phyloP scores from a whole-genome alignment of 1,140 invertebrate species.

The Drosophila biarmipes region DNA sequence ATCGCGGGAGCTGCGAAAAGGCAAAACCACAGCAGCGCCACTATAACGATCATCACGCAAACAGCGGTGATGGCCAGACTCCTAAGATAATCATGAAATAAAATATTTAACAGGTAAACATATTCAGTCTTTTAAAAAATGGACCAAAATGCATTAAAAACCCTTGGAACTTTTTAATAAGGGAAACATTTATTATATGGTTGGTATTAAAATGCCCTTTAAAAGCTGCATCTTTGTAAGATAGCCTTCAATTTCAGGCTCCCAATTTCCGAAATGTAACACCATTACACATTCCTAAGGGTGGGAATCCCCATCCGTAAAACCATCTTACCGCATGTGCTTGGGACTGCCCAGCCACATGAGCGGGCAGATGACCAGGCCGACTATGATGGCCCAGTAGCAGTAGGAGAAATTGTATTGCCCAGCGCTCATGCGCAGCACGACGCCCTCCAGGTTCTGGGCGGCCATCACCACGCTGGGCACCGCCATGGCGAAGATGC shows the following conservation, averaged over 20 bases:
- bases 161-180: too few relatives aligned
- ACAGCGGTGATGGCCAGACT: conserved; percentile 87
- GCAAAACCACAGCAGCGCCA: conserved; percentile 86
- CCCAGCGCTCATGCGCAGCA: conserved; percentile 87
- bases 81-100: conserved; percentile 70
- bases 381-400: conserved; percentile 90
- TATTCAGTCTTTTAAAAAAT: too few relatives aligned
- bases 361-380: conserved; percentile 89
- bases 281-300: too few relatives aligned
- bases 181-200: too few relatives aligned
- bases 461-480: conserved; percentile 92
- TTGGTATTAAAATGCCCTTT: too few relatives aligned
- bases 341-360: conserved; percentile 94
- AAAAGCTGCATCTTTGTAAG: too few relatives aligned
- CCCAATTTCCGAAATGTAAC: too few relatives aligned
- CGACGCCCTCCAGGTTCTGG: conserved; percentile 90
- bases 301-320: background rate
- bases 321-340: conserved; percentile 89
- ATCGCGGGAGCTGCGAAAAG: conserved; percentile 61
- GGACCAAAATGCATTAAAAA: too few relatives aligned
- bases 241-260: too few relatives aligned
- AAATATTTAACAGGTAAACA: too few relatives aligned
- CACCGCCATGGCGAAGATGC: conserved; percentile 90
- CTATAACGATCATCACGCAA: conserved; percentile 86
- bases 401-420: conserved; percentile 89